Evolutionary conservation across 2,888 invertebrate species (phyloP).

Genomic region (Melipona bicolor): DNA sequence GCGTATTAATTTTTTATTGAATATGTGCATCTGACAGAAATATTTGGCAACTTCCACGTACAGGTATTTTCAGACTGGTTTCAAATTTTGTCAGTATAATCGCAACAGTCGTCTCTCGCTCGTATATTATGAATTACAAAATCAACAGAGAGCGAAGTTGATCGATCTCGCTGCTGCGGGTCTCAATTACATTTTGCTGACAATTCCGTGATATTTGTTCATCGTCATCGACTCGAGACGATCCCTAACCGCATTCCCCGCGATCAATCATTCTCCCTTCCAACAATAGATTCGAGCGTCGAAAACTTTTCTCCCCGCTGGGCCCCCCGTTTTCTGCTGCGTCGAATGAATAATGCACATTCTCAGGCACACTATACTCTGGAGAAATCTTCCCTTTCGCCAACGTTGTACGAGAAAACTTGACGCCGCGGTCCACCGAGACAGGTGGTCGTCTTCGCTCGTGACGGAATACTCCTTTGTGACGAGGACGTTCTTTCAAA

Average conservation of each 20-base stretch:
- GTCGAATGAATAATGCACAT: slow-evolving; percentile 59
- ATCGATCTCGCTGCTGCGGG: not conserved
- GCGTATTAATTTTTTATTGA: no score
- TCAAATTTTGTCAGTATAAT: no score
- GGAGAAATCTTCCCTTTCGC: slow-evolving; percentile 59
- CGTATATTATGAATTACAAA: not conserved
- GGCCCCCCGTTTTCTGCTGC: slow-evolving; percentile 17
- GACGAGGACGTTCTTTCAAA: slow-evolving; percentile 36
- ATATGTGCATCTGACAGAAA: no score
- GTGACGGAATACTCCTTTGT: slow-evolving; percentile 42
- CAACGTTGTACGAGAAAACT: slow-evolving; percentile 50
- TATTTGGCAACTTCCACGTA: no score
- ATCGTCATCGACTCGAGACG: not conserved
- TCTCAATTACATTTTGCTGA: not conserved
- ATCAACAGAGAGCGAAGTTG: not conserved
- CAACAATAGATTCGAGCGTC: slow-evolving; percentile 36
- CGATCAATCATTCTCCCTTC: slow-evolving; percentile 41
- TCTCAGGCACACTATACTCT: slow-evolving; percentile 50
- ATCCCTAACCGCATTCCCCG: not conserved
- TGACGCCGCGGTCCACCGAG: slow-evolving; percentile 34
- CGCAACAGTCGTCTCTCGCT: no score
- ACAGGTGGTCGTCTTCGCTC: slow-evolving; percentile 48
- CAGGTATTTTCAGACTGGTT: no score
- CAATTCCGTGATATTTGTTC: not conserved
- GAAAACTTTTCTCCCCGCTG: slow-evolving; percentile 36